phyloP scores from a whole-genome alignment of 2,797 vertebrate genomes.

The Hybognathus amarus region DNA sequence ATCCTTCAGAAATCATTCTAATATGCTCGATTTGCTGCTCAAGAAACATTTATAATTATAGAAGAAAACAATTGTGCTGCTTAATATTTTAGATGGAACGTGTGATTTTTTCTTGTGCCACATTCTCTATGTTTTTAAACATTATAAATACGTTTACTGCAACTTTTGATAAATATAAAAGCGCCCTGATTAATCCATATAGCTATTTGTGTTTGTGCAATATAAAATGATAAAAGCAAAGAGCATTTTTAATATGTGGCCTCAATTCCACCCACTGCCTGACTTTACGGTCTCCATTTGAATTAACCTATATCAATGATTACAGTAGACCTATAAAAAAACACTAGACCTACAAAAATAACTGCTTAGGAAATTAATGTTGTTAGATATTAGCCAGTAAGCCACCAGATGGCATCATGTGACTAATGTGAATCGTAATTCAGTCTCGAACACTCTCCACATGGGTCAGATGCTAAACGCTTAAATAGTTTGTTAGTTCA shows the following conservation, averaged over 20 bases:
- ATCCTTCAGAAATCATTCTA: too few species aligned
- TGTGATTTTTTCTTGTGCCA: too few species aligned
- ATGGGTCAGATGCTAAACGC: background rate
- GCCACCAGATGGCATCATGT: conserved; percentile 25
- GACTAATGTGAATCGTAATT: background rate
- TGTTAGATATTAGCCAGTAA: background rate
- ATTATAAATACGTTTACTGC: background rate
- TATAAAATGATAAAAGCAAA: background rate
- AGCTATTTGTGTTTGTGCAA: background rate
- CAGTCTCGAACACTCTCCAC: background rate
- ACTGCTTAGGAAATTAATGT: background rate
- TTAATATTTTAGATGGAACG: too few species aligned
- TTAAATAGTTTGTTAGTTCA: conserved; percentile 1
- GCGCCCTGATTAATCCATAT: background rate
- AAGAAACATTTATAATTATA: background rate
- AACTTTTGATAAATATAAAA: background rate
- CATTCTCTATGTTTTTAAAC: background rate
- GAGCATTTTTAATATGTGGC: background rate
- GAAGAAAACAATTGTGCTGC: background rate
- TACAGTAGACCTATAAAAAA: background rate
- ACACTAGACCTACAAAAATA: background rate
- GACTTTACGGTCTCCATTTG: background rate
- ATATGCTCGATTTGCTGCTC: too few species aligned
- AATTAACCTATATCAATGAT: background rate
- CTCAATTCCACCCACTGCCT: background rate